Percentiles rank a stretch among this genome's conserved stretches.
phyloP scores from a whole-genome alignment of 2,113 vertebrate genomes.

The Nestor notabilis region DNA sequence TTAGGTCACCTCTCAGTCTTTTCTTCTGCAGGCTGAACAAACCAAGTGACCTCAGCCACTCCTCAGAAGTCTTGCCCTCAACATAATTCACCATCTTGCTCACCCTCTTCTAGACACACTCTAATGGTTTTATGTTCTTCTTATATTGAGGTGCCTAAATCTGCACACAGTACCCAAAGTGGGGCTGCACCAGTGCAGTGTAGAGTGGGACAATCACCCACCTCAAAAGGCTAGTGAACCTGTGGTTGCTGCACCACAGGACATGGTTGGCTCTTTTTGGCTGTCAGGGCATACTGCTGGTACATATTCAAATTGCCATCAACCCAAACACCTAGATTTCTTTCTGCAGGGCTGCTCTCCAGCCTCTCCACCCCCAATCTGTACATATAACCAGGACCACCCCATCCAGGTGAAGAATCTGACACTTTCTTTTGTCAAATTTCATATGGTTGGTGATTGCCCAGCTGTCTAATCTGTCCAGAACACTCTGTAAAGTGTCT shows the following conservation, averaged over 20 bases:
- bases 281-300: neutral
- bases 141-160: neutral
- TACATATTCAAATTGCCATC: neutral
- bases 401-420: neutral
- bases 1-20: neutral
- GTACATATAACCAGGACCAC: neutral
- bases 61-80: neutral
- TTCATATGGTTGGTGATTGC: neutral
- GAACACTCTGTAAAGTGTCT: neutral
- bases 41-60: neutral
- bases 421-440: neutral
- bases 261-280: neutral
- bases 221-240: neutral
- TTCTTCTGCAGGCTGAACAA: neutral
- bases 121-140: neutral
- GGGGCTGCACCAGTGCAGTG: neutral
- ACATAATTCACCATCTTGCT: neutral
- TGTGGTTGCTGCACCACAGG: neutral
- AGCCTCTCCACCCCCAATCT: neutral
- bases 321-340: neutral
- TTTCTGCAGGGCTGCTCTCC: neutral
- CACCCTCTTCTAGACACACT: too few relatives aligned
- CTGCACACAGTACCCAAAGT: neutral
- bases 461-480: neutral
- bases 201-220: neutral